phyloP scores from a whole-genome alignment of 2,113 vertebrate genomes.

The Atrichornis clamosus region DNA sequence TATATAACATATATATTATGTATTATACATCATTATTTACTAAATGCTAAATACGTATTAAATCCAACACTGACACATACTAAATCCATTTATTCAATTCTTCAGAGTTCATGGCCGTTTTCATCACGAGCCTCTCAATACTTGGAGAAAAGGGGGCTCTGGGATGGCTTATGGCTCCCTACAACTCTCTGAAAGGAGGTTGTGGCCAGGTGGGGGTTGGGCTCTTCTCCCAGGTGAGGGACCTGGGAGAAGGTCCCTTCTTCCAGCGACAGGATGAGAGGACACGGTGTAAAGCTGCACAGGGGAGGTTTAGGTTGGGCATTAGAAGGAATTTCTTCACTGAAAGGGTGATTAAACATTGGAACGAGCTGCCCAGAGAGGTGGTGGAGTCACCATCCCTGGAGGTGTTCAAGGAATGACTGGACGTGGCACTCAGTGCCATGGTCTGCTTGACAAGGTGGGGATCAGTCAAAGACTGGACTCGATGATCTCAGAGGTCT shows the following conservation, averaged over 20 bases:
- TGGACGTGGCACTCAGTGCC: neutral
- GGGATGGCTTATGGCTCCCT: neutral
- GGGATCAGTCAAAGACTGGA: neutral
- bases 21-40: neutral
- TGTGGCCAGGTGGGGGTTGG: neutral
- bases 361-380: neutral
- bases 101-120: neutral
- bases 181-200: accelerated
- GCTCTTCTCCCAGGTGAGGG: neutral
- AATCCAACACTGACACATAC: neutral
- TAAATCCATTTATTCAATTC: neutral
- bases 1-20: neutral
- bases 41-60: neutral
- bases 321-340: neutral
- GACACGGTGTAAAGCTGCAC: neutral
- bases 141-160: neutral
- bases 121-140: no score
- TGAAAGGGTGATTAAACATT: accelerated
- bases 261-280: neutral
- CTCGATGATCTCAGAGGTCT: neutral
- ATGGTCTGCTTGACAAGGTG: accelerated
- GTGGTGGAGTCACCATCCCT: accelerated
- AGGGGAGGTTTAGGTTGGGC: neutral
- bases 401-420: neutral
- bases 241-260: no score